These are phyloP conservation scores for Chroicocephalus ridibundus DNA, from an alignment of 2,113 vertebrate genomes.

Conservation along the genomic window DNA sequence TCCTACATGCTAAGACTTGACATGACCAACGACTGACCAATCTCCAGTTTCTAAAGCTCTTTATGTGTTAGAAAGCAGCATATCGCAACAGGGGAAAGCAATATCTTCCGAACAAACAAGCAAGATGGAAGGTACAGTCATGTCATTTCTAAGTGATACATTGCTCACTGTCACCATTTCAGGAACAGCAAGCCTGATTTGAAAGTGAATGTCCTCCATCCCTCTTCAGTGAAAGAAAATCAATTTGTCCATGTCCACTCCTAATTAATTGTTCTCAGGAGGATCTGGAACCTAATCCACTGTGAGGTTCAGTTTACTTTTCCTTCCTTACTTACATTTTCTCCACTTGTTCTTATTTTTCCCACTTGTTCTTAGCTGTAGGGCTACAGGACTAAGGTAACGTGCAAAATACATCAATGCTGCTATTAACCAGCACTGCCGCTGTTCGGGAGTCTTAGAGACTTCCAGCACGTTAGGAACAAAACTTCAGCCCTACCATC, in stretches of 20 bases:
- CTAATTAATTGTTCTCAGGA: conserved; percentile 44
- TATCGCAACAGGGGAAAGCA: neutral
- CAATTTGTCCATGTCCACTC: conserved; percentile 23
- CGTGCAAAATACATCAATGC: neutral
- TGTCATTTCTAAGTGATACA: conserved; percentile 44
- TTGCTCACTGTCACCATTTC: conserved; percentile 36
- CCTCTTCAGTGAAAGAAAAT: conserved; percentile 47
- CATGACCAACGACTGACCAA: neutral
- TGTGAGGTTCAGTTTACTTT: neutral
- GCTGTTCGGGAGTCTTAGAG: neutral
- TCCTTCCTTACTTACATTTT: neutral
- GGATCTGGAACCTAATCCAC: conserved; percentile 19
- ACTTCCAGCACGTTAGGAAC: neutral
- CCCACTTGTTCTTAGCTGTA: neutral
- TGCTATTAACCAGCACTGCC: neutral
- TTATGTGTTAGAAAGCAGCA: neutral
- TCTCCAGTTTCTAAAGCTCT: neutral
- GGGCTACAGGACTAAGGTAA: neutral
- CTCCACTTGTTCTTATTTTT: neutral
- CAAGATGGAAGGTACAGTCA: conserved; percentile 23
- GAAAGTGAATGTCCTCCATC: conserved; percentile 41
- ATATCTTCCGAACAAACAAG: neutral
- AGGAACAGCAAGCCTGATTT: conserved; percentile 36
- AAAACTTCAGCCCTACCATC: neutral
- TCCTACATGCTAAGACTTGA: neutral